These are phyloP conservation scores for Laticauda colubrina DNA, from an alignment of 2,113 vertebrate genomes.

Conservation along the genomic window DNA sequence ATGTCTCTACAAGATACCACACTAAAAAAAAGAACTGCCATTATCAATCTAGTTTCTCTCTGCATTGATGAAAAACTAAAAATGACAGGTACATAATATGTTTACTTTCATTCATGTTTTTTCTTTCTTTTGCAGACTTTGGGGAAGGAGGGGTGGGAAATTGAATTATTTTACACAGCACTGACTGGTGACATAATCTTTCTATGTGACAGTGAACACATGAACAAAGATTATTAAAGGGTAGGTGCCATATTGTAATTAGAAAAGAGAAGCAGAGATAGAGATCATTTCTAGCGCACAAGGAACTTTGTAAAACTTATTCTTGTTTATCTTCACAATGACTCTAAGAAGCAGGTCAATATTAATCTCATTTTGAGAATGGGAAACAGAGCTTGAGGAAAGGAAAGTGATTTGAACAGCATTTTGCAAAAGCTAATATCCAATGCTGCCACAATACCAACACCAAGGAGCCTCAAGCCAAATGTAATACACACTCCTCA, in stretches of 20 bases:
- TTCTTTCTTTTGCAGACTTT: not conserved
- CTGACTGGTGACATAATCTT: not conserved
- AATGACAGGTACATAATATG: not conserved
- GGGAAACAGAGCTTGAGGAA: not conserved
- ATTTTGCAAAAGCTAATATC: not conserved
- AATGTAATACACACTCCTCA: not conserved
- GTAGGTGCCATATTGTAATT: not conserved
- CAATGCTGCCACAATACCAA: not conserved
- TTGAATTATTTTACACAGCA: not conserved
- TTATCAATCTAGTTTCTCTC: not conserved
- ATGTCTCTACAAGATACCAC: not conserved
- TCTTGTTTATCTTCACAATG: not conserved
- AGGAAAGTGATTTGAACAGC: not conserved
- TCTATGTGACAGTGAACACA: not conserved
- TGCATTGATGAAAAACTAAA: not conserved
- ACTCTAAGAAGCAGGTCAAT: not conserved
- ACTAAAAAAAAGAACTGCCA: not conserved
- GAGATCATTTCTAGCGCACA: not conserved
- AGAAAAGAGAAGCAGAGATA: not conserved
- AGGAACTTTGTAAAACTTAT: not conserved
- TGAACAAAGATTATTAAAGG: not conserved
- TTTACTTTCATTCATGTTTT: not conserved
- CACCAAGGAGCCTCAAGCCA: not conserved
- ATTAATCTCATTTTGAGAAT: slow-evolving; percentile 1
- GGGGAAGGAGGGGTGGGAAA: not conserved